Evolutionary conservation across 2,113 vertebrate species (phyloP).

Genomic region (Odontesthes bonariensis): DNA sequence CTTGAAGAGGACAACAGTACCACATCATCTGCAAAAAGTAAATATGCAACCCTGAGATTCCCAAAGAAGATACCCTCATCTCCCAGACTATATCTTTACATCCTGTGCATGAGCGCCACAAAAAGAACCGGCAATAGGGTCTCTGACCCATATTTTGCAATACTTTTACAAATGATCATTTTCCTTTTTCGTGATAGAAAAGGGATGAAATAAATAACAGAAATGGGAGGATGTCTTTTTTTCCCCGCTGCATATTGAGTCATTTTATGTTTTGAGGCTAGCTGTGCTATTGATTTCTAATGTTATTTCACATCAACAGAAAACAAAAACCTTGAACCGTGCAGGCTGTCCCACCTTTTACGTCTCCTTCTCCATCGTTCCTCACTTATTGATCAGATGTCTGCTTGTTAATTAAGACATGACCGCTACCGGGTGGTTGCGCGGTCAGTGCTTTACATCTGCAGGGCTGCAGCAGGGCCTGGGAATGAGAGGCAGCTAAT

Average conservation of each 20-base stretch:
- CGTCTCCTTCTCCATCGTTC: conserved; percentile 58
- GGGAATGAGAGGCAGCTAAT: conserved; percentile 77
- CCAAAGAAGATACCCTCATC: too few relatives aligned
- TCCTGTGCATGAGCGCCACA: too few relatives aligned
- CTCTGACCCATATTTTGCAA: not conserved
- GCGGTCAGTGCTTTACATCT: conserved; percentile 70
- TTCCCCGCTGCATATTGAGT: conserved; percentile 15
- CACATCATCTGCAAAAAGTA: too few relatives aligned
- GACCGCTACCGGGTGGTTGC: conserved; percentile 58
- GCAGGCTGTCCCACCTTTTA: conserved; percentile 61
- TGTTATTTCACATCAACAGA: conserved; percentile 69
- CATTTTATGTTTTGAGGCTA: conserved; percentile 14
- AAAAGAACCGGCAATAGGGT: not conserved
- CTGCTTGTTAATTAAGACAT: conserved; percentile 79
- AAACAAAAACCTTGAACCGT: conserved; percentile 75
- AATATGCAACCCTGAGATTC: too few relatives aligned
- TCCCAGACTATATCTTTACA: too few relatives aligned
- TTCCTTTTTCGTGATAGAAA: not conserved
- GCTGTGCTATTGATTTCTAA: conserved; percentile 64
- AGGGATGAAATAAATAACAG: not conserved
- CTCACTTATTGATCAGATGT: conserved; percentile 76
- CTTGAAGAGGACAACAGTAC: too few relatives aligned
- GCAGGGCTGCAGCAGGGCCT: conserved; percentile 65
- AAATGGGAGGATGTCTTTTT: not conserved
- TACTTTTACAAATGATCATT: not conserved